Base-by-base conservation (phyloP, 2,113 vertebrate species). In the Istiophorus platypterus region DNA sequence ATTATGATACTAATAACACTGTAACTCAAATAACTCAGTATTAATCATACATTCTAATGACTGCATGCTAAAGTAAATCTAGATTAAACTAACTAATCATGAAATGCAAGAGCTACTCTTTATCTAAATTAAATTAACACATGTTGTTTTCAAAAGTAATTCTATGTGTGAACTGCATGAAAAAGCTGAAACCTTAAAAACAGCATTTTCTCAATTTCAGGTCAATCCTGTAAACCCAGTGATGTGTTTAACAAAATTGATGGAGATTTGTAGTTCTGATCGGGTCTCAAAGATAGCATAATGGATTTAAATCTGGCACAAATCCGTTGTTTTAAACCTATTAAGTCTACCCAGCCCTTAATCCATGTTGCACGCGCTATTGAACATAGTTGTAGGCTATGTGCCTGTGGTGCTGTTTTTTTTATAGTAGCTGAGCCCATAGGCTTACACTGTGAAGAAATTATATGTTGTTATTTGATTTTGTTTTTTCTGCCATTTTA, bases 241-340 rank as follows among this genome's bases (percentile, higher is more conserved):
- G 2, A 4, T 2, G 11, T 22, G 13, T 62, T 45, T 51, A 26
- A 64, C 29, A 68, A 13, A 49, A 27, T 59, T 54, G 7, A 49
- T 49, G 5, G 31, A 69, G 34, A 42, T n/a, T 4, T 78, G n/a
- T 34, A 49, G 62, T 62, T 76, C 69, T 51, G 27, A 64, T 61
- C 47, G 20, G 22, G 10, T 66, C 24, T 76, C 39, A 75, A 39
- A 71, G 45, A 75, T 41, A 49, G 7, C 13, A 70, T 76, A 34
- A 37, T 75, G 9, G 56, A 69, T 75, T 88, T 81, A 78, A 86
- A 89, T 86, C 45, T 75, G 72, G 47, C 78, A 69, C 42, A 47
- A 61, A 77, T 85, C 81, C 47, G 31, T 80, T 71, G 65, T 75
- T 88, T 31, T 90, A 92, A 93, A 91, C 80, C 84, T 78, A 73